Conservation (phyloP, 2,797 vertebrate species). For the Rhinichthys osculus region DNA sequence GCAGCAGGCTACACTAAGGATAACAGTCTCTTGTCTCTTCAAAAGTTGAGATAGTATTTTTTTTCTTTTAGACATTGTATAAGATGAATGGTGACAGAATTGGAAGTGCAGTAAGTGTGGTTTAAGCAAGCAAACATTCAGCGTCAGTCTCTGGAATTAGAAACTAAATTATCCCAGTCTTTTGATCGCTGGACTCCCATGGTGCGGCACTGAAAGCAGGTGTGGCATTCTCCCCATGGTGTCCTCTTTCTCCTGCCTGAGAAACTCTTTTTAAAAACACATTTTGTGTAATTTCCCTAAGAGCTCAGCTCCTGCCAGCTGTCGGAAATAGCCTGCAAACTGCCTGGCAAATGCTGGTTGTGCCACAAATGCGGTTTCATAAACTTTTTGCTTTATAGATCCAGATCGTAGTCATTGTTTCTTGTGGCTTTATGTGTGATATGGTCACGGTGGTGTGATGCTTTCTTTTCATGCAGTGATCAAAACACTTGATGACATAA, state of each 20-base stretch:
- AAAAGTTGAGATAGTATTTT: not conserved
- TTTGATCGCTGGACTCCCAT: constrained; percentile 39
- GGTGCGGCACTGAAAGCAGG: constrained; percentile 47
- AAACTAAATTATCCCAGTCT: constrained; percentile 54
- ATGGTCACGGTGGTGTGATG: not conserved
- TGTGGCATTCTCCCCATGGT: constrained; percentile 44
- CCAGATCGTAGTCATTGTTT: constrained; percentile 19
- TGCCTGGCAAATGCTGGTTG: constrained; percentile 30
- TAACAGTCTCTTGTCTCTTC: not conserved
- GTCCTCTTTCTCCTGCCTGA: constrained; percentile 27
- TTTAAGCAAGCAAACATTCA: constrained; percentile 43
- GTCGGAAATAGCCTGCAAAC: constrained; percentile 49
- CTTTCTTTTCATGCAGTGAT: not conserved
- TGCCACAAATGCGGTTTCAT: constrained; percentile 16
- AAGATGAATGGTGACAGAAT: constrained; percentile 28
- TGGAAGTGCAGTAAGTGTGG: constrained; percentile 3
- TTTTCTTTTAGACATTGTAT: constrained; percentile 1
- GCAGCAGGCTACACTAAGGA: not conserved
- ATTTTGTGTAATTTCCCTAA: constrained; percentile 58
- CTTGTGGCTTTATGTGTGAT: not conserved
- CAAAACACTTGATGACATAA: not conserved
- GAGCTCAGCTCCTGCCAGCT: constrained; percentile 49
- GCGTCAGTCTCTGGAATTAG: constrained; percentile 45
- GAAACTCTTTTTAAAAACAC: constrained; percentile 53
- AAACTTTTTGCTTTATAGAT: constrained; percentile 34